These are phyloP conservation scores for Festucalex cinctus DNA, from an alignment of 2,113 vertebrate genomes.

Conservation along the genomic window DNA sequence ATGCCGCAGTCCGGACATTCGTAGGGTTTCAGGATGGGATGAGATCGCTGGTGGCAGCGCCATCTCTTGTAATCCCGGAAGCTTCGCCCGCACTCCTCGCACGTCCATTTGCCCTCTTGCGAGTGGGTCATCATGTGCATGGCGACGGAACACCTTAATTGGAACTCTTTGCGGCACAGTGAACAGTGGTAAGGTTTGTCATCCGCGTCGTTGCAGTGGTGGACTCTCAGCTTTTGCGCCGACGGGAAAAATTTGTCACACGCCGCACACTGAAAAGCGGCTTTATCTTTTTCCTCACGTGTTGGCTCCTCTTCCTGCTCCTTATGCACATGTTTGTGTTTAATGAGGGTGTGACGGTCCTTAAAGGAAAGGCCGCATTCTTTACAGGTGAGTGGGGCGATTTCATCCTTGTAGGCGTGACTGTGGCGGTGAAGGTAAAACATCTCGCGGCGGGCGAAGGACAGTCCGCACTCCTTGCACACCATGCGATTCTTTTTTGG, in stretches of 20 bases:
- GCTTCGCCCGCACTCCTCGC: conserved; percentile 79
- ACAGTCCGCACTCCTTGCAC: conserved; percentile 73
- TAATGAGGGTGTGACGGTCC: conserved; percentile 71
- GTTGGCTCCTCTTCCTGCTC: conserved; percentile 34
- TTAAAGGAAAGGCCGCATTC: conserved; percentile 74
- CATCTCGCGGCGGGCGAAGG: conserved; percentile 69
- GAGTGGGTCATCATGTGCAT: conserved; percentile 75
- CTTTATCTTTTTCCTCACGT: conserved; percentile 28
- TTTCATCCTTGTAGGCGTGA: conserved; percentile 71
- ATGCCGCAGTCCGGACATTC: conserved; percentile 81
- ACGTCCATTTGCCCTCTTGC: conserved; percentile 70
- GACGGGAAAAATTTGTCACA: conserved; percentile 59
- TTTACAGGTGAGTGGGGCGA: conserved; percentile 71
- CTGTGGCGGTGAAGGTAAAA: conserved; percentile 76
- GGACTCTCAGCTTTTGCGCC: conserved; percentile 56
- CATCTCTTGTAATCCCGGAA: conserved; percentile 74
- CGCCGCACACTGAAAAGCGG: conserved; percentile 57
- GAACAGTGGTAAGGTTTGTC: conserved; percentile 71
- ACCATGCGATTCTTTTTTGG: conserved; percentile 48
- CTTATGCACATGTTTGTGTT: conserved; percentile 67
- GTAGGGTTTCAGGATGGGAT: conserved; percentile 80
- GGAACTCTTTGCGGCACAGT: conserved; percentile 70
- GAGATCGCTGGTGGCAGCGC: conserved; percentile 77
- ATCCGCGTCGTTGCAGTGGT: conserved; percentile 53
- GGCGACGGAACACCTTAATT: conserved; percentile 66